Evolutionary conservation across 1,140 invertebrate genomes (phyloP), one percentile per base, ranked within the genome.

Genomic region (Chelonus insularis): DNA sequence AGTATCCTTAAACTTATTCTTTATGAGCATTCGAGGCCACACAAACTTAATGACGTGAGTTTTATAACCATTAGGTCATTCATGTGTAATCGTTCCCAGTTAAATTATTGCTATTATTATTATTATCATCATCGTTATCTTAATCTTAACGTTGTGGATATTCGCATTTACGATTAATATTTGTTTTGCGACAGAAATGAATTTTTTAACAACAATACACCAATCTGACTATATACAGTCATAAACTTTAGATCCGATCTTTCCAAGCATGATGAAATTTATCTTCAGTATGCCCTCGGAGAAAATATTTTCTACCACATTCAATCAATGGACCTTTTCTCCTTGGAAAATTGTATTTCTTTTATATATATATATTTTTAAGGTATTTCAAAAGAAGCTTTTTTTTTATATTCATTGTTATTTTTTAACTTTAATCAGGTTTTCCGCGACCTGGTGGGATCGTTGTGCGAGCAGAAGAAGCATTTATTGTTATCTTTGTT

Each of bases 401-500:
- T n/a, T n/a, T n/a, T n/a, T 51, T n/a, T 51, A 6, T 32, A 23
- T 34, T 34, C 2, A 16, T 4, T 39, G 7, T 20, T 9, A 18
- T 4, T 21, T 23, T 21, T 37, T 12, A 20, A 21, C 47, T 62
- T 18, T 14, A 37, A 55, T 70, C 66, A 79, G 72, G 76, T 67
- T 85, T 85, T 66, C 84, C 83, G 66, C 87, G 82, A 67, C 82
- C 86, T 21, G 87, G 88, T 43, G 86, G 86, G 4, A 64, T 75
- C 3, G 69, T 74, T 14, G 82, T 88, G 20, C 84, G 91, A 59
- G 89, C 89, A 9, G 91, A 93, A 74, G 91, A 93, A 72, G 86
- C 88, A 1, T 81, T 90, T 9, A 89, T 93, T 50, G 89, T 93
- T 4, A 80, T 88, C 2, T 81, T 92, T 45, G 89, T 92, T 0